Base-by-base conservation (phyloP, 2,797 vertebrate species). In the Thaleichthys pacificus region DNA sequence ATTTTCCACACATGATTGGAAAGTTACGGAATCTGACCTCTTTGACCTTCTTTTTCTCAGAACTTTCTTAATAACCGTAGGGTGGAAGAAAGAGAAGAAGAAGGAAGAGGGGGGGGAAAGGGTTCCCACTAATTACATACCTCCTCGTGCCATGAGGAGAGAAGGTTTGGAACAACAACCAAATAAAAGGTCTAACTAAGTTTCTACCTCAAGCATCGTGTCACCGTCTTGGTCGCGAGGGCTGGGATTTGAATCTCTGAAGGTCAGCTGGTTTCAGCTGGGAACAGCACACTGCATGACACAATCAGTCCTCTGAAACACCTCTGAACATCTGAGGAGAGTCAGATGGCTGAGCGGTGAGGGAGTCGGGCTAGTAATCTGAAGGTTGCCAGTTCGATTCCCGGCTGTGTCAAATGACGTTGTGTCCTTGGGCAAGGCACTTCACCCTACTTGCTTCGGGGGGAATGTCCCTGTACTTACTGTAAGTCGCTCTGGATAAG, bases 301-400 rank as follows among this genome's bases (percentile, higher is more conserved):
- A 2, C 49, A 3, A 72, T 68, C 74, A 47, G 70, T 65, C 73
- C 73, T 17, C 68, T 65, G 70, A 82, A 87, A n/a, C 90, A 89
- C 90, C 89, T 89, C 86, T 85, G n/a, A n/a, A n/a, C n/a, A n/a
- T n/a, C n/a, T n/a, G n/a, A n/a, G n/a, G n/a, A n/a, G n/a, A n/a
- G n/a, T n/a, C n/a, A n/a, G n/a, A n/a, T n/a, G n/a, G n/a, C n/a
- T n/a, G n/a, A n/a, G n/a, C n/a, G n/a, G n/a, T n/a, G n/a, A n/a
- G n/a, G n/a, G n/a, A n/a, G n/a, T n/a, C n/a, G n/a, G n/a, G n/a
- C n/a, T n/a, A n/a, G n/a, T n/a, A n/a, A n/a, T n/a, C n/a, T n/a
- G n/a, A n/a, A n/a, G n/a, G n/a, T n/a, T n/a, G n/a, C n/a, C n/a
- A n/a, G n/a, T n/a, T n/a, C n/a, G n/a, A n/a, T n/a, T n/a, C n/a